These are phyloP conservation scores for Neoniphon sammara DNA, from an alignment of 2,797 vertebrate species.

Conservation along the genomic window DNA sequence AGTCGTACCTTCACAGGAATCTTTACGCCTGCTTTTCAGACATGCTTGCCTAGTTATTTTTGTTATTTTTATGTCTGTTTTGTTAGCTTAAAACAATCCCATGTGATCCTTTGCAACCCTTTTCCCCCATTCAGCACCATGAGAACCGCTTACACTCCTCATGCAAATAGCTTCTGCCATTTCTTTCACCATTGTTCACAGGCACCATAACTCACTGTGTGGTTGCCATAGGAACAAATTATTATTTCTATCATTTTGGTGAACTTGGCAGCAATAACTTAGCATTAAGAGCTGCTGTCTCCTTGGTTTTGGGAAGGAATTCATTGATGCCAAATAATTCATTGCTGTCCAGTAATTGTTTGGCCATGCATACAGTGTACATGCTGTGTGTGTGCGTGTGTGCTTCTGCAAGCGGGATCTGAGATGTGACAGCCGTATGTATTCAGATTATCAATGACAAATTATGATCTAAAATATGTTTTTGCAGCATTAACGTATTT, in stretches of 20 bases:
- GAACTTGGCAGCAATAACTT: constrained; percentile 69
- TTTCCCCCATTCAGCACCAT: constrained; percentile 33
- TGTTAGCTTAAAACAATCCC: constrained; percentile 27
- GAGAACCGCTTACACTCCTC: constrained; percentile 51
- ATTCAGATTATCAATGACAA: constrained; percentile 21
- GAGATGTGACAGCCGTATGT: constrained; percentile 15
- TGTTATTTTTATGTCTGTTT: not conserved
- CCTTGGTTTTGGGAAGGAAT: constrained; percentile 41
- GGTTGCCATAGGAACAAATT: constrained; percentile 77
- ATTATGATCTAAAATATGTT: constrained; percentile 32
- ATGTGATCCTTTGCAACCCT: constrained; percentile 31
- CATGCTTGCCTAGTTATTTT: constrained; percentile 20
- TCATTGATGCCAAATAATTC: constrained; percentile 49
- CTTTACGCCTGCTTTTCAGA: constrained; percentile 10
- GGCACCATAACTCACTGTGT: constrained; percentile 50
- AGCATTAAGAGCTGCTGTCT: constrained; percentile 47
- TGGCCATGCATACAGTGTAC: not conserved
- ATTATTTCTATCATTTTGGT: constrained; percentile 71
- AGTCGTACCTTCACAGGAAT: constrained; percentile 2
- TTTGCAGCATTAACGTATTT: constrained; percentile 25
- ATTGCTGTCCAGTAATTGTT: constrained; percentile 28
- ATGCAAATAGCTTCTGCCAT: constrained; percentile 57
- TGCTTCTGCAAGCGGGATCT: not conserved
- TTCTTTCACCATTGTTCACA: constrained; percentile 57
- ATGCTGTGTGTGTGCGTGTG: constrained; percentile 5